phyloP scores from a whole-genome alignment of 1,140 invertebrate species.

The Triops cancriformis region DNA sequence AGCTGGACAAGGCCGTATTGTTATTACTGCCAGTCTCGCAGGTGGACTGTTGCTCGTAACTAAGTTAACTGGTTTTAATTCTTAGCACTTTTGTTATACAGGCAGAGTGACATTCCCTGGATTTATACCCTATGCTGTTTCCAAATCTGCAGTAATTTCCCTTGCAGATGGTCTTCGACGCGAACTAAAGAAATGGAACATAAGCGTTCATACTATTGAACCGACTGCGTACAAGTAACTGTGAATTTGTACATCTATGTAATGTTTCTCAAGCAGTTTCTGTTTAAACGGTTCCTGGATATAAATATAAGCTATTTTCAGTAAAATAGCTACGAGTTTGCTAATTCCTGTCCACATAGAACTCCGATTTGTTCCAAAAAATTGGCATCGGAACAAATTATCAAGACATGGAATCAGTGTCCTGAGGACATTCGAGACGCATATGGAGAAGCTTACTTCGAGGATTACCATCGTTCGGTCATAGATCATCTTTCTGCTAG shows the following conservation, averaged over 20 bases:
- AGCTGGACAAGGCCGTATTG: slow-evolving; percentile 40
- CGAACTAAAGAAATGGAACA: slow-evolving; percentile 48
- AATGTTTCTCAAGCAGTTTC: background rate
- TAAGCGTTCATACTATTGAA: slow-evolving; percentile 44
- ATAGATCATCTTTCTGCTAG: background rate
- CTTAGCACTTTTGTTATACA: slow-evolving; percentile 31
- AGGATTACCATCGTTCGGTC: slow-evolving; percentile 35
- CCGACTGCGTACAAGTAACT: slow-evolving; percentile 44
- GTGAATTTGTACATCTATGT: background rate
- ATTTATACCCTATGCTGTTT: slow-evolving; percentile 45
- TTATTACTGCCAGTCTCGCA: slow-evolving; percentile 46
- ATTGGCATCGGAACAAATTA: slow-evolving; percentile 33
- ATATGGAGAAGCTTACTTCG: slow-evolving; percentile 40
- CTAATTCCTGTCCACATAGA: slow-evolving; percentile 30
- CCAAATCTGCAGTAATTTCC: slow-evolving; percentile 46
- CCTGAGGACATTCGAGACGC: slow-evolving; percentile 36
- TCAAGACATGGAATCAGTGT: slow-evolving; percentile 37
- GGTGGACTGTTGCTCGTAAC: slow-evolving; percentile 35
- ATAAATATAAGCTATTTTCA: too few relatives aligned
- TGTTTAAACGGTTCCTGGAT: too few relatives aligned
- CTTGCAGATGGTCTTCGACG: slow-evolving; percentile 46
- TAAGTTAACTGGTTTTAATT: background rate
- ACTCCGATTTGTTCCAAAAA: slow-evolving; percentile 37
- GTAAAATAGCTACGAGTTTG: background rate
- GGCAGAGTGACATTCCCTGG: slow-evolving; percentile 44